A percentile compares a stretch with the other conserved stretches of the same genome.
Evolutionary conservation across 2,888 invertebrate species (phyloP).

Genomic region (Tinea trinotella): DNA sequence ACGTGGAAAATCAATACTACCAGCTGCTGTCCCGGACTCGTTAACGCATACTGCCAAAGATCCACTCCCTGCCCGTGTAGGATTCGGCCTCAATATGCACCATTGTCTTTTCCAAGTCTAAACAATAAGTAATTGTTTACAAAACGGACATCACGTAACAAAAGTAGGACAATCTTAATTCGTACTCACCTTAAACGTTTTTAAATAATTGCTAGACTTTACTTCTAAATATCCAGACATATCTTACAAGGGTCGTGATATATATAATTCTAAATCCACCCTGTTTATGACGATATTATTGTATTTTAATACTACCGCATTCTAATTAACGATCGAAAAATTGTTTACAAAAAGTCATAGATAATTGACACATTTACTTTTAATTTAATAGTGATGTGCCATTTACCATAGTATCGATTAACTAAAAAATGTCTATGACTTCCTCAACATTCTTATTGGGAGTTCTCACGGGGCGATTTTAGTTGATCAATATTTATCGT

Average conservation of each 20-base stretch:
- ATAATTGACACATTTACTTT: neutral
- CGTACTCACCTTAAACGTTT: constrained; percentile 74
- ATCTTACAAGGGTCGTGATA: constrained; percentile 28
- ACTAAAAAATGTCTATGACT: too few species aligned
- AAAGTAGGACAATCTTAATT: constrained; percentile 29
- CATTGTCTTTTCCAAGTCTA: constrained; percentile 78
- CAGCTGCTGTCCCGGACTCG: constrained; percentile 58
- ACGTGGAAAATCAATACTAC: constrained; percentile 69
- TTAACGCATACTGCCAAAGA: constrained; percentile 71
- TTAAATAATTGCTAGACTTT: constrained; percentile 73
- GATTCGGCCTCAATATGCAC: constrained; percentile 74
- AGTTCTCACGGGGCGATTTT: too few species aligned
- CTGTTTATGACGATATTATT: neutral
- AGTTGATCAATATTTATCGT: too few species aligned
- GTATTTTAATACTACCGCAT: neutral
- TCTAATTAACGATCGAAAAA: neutral
- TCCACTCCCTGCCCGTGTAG: constrained; percentile 64
- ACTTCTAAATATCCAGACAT: constrained; percentile 76
- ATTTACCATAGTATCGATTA: too few species aligned
- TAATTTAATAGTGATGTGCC: neutral
- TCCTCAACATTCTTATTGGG: too few species aligned
- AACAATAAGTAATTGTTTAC: constrained; percentile 23
- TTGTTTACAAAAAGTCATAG: constrained; percentile 19
- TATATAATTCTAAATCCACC: constrained; percentile 20
- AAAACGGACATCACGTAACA: constrained; percentile 26